Percentiles rank a stretch among this genome's conserved stretches.
These are phyloP conservation scores for Cricetomys ansorgei DNA, from an alignment of 2,113 vertebrate species.

Conservation along the genomic window DNA sequence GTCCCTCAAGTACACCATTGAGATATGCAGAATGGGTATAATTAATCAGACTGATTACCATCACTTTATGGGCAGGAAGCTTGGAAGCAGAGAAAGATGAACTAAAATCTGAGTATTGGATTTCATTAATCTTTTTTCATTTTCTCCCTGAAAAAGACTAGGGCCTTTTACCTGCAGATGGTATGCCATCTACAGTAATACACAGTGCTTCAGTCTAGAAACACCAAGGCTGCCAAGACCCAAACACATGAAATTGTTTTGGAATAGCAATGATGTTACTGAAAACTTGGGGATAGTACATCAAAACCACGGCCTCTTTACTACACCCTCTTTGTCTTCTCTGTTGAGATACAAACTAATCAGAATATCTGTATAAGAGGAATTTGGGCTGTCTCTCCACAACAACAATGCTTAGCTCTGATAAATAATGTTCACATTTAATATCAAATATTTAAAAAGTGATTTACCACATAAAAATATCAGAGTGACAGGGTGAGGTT, in stretches of 20 bases:
- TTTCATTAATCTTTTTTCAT: background rate
- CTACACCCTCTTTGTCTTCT: background rate
- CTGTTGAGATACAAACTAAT: background rate
- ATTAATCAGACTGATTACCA: background rate
- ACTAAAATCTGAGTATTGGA: background rate
- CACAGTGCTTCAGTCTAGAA: background rate
- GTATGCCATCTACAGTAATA: background rate
- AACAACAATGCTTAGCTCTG: background rate
- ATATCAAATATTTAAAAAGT: background rate
- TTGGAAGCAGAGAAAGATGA: background rate
- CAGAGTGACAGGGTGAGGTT: background rate
- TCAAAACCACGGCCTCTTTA: background rate
- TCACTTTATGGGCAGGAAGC: background rate
- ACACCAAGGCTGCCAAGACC: background rate
- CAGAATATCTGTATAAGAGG: background rate
- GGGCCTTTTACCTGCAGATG: background rate
- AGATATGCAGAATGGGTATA: background rate
- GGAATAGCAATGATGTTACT: background rate
- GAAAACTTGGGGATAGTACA: background rate
- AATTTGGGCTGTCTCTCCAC: background rate
- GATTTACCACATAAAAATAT: background rate
- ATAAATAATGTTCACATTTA: background rate
- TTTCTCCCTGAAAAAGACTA: background rate
- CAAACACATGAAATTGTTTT: slow-evolving; percentile 10
- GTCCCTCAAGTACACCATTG: background rate